Percentiles rank a stretch among this genome's conserved stretches.
Evolutionary conservation across 1,140 invertebrate species (phyloP).

Genomic region (Drosophila kohkoa): DNA sequence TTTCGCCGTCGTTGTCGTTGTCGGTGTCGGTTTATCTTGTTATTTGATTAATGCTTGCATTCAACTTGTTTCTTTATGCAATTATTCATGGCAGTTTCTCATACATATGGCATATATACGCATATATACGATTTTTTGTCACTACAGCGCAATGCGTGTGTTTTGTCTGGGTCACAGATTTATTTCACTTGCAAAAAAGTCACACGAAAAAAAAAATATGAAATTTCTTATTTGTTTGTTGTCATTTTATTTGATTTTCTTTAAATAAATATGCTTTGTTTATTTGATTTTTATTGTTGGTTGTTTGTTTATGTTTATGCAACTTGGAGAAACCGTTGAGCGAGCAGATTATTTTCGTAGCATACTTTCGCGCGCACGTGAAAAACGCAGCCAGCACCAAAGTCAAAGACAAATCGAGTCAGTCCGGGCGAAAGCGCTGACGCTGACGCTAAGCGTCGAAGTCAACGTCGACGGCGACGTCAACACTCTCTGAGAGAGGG

Average conservation of each 20-base stretch:
- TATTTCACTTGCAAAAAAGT: conserved; percentile 28
- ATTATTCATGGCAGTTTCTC: not conserved
- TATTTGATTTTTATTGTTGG: conserved; percentile 1
- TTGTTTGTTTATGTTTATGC: conserved; percentile 68
- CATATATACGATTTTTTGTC: not conserved
- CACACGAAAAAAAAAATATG: conserved; percentile 55
- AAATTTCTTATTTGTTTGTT: not conserved
- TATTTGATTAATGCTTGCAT: conserved; percentile 5
- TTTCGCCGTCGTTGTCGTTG: not conserved
- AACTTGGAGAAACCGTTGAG: conserved; percentile 28
- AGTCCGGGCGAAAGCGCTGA: not conserved
- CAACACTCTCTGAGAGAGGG: not conserved
- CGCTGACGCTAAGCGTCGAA: not conserved
- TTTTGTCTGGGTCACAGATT: conserved; percentile 1
- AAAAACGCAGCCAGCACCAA: conserved; percentile 34
- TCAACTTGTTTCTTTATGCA: not conserved
- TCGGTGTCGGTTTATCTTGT: not conserved
- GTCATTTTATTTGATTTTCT: not conserved
- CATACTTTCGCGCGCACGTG: conserved; percentile 62
- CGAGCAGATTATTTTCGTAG: conserved; percentile 39
- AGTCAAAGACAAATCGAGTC: conserved; percentile 25
- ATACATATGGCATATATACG: no score
- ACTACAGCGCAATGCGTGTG: not conserved
- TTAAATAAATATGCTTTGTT: not conserved
- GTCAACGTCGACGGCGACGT: not conserved